Evolutionary conservation across 2,888 invertebrate genomes (phyloP), one percentile per base, ranked within the genome.

Genomic region (Diarsia dahlii): DNA sequence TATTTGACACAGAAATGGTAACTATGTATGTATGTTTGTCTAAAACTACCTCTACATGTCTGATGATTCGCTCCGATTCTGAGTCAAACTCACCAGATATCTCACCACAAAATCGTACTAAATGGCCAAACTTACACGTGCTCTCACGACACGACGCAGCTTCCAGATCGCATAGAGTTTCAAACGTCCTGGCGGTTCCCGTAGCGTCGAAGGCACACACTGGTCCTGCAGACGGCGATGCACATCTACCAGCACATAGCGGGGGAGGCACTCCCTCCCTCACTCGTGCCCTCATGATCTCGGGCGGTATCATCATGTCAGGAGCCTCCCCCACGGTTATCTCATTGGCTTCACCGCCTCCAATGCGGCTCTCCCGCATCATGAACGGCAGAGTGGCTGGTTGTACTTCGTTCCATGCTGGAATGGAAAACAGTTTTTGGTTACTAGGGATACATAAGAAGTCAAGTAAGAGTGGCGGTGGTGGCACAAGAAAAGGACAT

Each of bases 171-270:
- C 97, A 97, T 9, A 97, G 90, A n/a, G 97, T 97, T 60, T 96
- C 96, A 83, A 97, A 97, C 1, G 97, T 97, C 84, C 96, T 91
- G 2, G 97, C 96, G 0, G 96, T 94, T 48, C 97, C 97, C 2
- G 97, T 93, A 1, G 97, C 97, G 85, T 97, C 97, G 79, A 97
- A 97, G 0, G 97, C 97, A 88, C 97, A 97, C 5, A 97, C 97
- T 0, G 97, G 97, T 0, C 97, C 97, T 0, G 95, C 93, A 2
- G 95, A 95, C 1, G 96, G 94, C 3, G 95, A 89, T 1, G 88
- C 92, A 83, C 96, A 96, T 39, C 93, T 85, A 3, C 94, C 95
- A 69, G 96, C 94, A 86, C 97, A 95, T 20, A 96, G 92, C 0
- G 95, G 95, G 0, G 95, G 95, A 3, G 96, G 96, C 15, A 95